A percentile compares a stretch with the other conserved stretches of the same genome.
Conservation (phyloP, 2,797 vertebrate species). For the Adelosebastes latens region DNA sequence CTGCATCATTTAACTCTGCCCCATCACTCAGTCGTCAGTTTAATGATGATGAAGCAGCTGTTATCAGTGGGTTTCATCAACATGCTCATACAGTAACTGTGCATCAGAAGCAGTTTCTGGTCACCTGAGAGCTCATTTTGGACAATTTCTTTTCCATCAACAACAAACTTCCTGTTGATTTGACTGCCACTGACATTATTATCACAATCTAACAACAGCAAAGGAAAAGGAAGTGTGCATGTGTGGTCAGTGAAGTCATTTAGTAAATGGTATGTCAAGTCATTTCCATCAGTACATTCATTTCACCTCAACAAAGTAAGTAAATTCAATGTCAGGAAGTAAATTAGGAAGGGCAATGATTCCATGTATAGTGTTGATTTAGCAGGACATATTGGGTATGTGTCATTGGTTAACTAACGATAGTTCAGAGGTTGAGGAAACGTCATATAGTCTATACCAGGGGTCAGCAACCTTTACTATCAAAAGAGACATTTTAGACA, state of each 20-base stretch:
- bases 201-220: not conserved
- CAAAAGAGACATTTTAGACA: no score
- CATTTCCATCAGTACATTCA: not conserved
- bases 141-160: slow-evolving; percentile 17
- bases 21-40: not conserved
- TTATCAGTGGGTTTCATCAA: slow-evolving; percentile 28
- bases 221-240: not conserved
- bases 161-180: slow-evolving; percentile 25
- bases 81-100: not conserved
- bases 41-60: slow-evolving; percentile 3
- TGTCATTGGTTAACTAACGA: not conserved
- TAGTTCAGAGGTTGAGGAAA: not conserved
- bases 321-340: no score
- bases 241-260: not conserved
- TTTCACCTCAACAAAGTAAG: not conserved
- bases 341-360: not conserved
- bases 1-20: slow-evolving; percentile 4
- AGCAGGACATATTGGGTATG: not conserved
- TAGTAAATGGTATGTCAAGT: not conserved
- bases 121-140: slow-evolving; percentile 48
- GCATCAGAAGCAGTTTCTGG: not conserved
- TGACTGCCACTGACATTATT: not conserved
- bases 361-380: not conserved
- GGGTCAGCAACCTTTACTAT: no score
- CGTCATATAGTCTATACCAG: not conserved